Evolutionary conservation across 2,888 invertebrate genomes (phyloP), one percentile per base, ranked within the genome.

Genomic region (Dyspetes luteomarginatus): DNA sequence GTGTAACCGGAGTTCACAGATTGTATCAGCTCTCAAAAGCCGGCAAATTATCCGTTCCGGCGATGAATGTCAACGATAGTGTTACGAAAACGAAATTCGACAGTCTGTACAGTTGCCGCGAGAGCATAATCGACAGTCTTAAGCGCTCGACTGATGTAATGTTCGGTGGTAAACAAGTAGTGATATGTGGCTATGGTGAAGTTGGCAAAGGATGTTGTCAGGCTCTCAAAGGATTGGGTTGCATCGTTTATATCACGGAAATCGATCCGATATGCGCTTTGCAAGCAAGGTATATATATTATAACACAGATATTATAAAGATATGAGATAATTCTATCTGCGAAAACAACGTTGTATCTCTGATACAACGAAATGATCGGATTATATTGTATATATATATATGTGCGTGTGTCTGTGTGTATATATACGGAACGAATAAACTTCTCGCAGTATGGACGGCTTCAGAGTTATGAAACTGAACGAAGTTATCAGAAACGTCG

Each of bases 71-170:
- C 41, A 99, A 99, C 91, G 99, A 99, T 92, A 98, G 98, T 2
- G 98, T 99, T 50, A 99, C 98, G 1, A 99, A 99, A 94, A 98
- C 98, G 55, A 99, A 98, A 93, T 99, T 98, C 90, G 99, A 99
- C 92, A 99, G 98, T 92, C 93, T 98, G 36, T 99, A 99, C 92
- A 98, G 98, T 85, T 99, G 98, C 93, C 95, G 98, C 91, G 97
- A 97, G 93, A 97, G 97, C 72, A 97, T 97, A 87, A 94, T 97
- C 89, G 97, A 97, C 92, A 97, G 97, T 68, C 90, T 97, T 80
- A 98, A 98, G 92, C 94, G 98, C 81, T 97, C 97, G 41, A 98
- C 98, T 3, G 99, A 99, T 90, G 95, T 98, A 9, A 99, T 99
- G 99, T 98, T 99, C 91, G 98, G 98, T 15, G 99, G 99, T 0